Base-by-base conservation (phyloP, 2,113 vertebrate genomes). In the Pluvianellus socialis region DNA sequence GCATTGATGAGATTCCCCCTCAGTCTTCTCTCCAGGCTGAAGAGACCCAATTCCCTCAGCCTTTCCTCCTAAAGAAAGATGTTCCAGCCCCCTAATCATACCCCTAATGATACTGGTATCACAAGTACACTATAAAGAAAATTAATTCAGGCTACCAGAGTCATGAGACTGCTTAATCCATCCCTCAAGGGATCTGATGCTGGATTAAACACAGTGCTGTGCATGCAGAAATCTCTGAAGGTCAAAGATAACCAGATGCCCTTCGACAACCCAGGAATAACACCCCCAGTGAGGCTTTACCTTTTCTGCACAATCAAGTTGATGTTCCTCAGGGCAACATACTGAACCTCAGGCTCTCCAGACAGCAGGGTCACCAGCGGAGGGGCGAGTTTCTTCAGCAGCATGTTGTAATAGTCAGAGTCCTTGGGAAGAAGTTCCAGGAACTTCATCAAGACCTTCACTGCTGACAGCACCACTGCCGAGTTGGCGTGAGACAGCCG, bases 361-460 rank as follows among this genome's bases (percentile, higher is more conserved):
- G 99, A 99, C 17, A 99, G 98, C 95, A 99, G 96, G 45, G 99
- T 99, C 94, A 99, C 99, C 86, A 99, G 98, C 0, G 99, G 99
- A 42, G 99, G 99, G 55, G 99, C 99, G 27, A 99, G 96, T 94
- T 99, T 99, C 98, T 99, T 99, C 94, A 99, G 98, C 92, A 99
- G 97, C 92, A 99, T 99, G 97, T 98, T 99, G 98, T 99, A 99
- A 94, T 99, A 99, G 94, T 99, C 99, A 0, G 99, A 99, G 80
- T 99, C 99, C 94, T 99, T 99, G 70, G 99, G 99, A 79, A 99
- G 98, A 49, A 99, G 98, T 96, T 99, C 99, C 94, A 99, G 96
- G 96, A 99, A 99, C 96, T 99, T 99, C 99, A 99, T 99, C 88
- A 99, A 98, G 80, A 99, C 99, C 97, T 99, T 99, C 63, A 99